Evolutionary conservation across 2,888 invertebrate genomes (phyloP).

Genomic region (Pycnomerus fuliginosus): DNA sequence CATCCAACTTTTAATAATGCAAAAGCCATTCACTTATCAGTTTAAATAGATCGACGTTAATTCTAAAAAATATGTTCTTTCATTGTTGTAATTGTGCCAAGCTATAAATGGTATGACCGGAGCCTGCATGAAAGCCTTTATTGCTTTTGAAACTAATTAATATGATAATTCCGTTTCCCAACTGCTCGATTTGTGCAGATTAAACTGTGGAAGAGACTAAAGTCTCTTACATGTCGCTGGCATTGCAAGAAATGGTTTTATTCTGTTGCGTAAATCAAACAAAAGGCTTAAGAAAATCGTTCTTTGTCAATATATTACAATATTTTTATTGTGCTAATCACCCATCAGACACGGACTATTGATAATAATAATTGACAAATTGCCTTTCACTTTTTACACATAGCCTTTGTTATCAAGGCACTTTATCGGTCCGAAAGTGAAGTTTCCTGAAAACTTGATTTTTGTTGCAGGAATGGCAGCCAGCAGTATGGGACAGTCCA

Average conservation of each 20-base stretch:
- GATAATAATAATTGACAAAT: constrained; percentile 8
- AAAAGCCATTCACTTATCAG: constrained; percentile 12
- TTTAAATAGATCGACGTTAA: constrained; percentile 13
- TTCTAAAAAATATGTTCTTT: constrained; percentile 6
- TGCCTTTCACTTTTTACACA: constrained; percentile 19
- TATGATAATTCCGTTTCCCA: constrained; percentile 10
- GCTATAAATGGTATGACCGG: constrained; percentile 7
- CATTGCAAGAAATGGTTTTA: neutral
- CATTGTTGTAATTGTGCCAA: constrained; percentile 9
- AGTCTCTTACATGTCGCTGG: neutral
- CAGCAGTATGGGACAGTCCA: constrained; percentile 66
- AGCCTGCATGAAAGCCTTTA: constrained; percentile 11
- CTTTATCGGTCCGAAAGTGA: too few species aligned
- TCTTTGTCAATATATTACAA: too few species aligned
- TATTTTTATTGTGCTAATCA: neutral
- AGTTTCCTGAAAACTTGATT: constrained; percentile 13
- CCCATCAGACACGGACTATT: neutral
- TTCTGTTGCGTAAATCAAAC: constrained; percentile 4
- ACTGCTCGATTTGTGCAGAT: too few species aligned
- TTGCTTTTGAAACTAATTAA: constrained; percentile 9
- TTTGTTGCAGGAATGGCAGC: constrained; percentile 66
- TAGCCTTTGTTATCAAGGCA: too few species aligned
- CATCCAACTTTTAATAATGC: constrained; percentile 2
- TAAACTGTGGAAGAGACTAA: constrained; percentile 1
- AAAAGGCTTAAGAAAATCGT: too few species aligned